phyloP scores from a whole-genome alignment of 2,113 vertebrate genomes.

The Callionymus lyra region DNA sequence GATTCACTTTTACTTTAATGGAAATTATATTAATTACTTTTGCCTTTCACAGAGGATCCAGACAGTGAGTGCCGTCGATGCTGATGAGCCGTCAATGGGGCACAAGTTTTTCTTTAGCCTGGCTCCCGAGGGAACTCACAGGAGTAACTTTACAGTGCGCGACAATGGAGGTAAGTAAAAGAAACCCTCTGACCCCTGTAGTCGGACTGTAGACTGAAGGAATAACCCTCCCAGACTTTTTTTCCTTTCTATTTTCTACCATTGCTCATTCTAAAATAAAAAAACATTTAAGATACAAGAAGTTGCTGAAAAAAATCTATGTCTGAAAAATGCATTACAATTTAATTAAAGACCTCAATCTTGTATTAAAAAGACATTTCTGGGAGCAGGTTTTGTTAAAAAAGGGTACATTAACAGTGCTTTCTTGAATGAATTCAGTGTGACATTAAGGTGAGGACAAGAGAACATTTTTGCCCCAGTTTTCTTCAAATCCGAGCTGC shows the following conservation, averaged over 20 bases:
- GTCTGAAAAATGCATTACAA: too few relatives aligned
- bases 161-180: slow-evolving; percentile 82
- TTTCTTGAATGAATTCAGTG: background rate
- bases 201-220: too few relatives aligned
- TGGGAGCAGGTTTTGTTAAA: too few relatives aligned
- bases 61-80: slow-evolving; percentile 84
- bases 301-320: too few relatives aligned
- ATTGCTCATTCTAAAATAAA: background rate
- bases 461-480: background rate
- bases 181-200: too few relatives aligned
- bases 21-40: slow-evolving; percentile 5
- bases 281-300: background rate
- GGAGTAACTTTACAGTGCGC: slow-evolving; percentile 82
- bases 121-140: slow-evolving; percentile 71
- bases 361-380: too few relatives aligned
- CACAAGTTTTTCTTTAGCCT: slow-evolving; percentile 85
- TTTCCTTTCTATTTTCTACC: background rate
- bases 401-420: background rate
- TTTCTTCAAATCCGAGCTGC: background rate
- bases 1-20: background rate
- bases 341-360: too few relatives aligned
- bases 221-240: too few relatives aligned
- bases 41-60: slow-evolving; percentile 78
- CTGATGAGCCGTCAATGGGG: slow-evolving; percentile 76
- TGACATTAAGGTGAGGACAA: background rate